Base-by-base conservation (phyloP, 2,888 invertebrate genomes). In the Osedax frankpressi region DNA sequence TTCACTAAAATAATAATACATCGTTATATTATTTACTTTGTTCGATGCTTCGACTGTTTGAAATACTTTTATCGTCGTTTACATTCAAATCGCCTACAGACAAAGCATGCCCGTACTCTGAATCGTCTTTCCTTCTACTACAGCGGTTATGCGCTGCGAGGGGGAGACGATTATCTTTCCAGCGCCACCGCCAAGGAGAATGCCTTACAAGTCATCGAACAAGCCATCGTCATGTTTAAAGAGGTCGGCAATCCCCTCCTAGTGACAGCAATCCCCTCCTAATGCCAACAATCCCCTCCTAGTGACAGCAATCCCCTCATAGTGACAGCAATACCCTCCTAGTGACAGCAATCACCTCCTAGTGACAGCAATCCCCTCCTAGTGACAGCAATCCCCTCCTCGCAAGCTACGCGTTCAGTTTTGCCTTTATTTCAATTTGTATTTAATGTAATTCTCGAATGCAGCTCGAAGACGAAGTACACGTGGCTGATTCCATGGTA, bases 51-150 rank as follows among this genome's bases (percentile, higher is more conserved):
- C 19, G 19, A 59, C 59, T 14, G 59, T 59, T 14, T 19, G 14
- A 19, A 19, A 14, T 59, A 67, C 67, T 67, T 19, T 14, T 25
- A 67, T 67, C 59, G 59, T 59, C 30, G 26, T 70, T 71, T 59
- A n/a, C n/a, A n/a, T n/a, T n/a, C n/a, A n/a, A n/a, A n/a, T n/a
- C n/a, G n/a, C n/a, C n/a, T n/a, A n/a, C 76, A 76, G 76, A 59
- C 26, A 24, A 67, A 68, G n/a, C 24, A 73, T 59, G 76, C 74
- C 3, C n/a, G 30, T 1, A 65, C 70, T 1, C 44, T 70, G 30
- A 76, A 76, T 63, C 72, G 76, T 11, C 68, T 76, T 28, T 65
- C 76, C 19, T 76, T 76, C 72, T 76, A 76, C 74, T 76, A 76
- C 73, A 60, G 68, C 30, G 76, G 76, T n/a, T 76, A 75, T 30